Percentiles rank a stretch among this genome's conserved stretches.
These are phyloP conservation scores for Laticauda colubrina DNA, from an alignment of 2,113 vertebrate species.

Conservation along the genomic window DNA sequence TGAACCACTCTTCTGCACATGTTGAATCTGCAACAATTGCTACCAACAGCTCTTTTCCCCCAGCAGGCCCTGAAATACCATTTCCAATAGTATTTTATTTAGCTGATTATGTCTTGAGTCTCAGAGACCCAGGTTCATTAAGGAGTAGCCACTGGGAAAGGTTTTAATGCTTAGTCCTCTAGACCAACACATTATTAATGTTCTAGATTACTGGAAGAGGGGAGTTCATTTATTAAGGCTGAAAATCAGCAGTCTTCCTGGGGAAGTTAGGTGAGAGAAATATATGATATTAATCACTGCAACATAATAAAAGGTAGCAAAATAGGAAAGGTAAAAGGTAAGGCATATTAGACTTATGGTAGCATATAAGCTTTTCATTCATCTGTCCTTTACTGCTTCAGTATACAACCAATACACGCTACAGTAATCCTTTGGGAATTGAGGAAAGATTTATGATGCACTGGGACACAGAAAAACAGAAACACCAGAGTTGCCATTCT, in stretches of 20 bases:
- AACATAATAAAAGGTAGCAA: neutral
- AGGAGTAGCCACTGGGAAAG: neutral
- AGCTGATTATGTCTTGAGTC: neutral
- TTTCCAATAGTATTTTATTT: neutral
- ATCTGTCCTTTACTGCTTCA: neutral
- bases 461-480: neutral
- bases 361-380: neutral
- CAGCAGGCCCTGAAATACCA: neutral
- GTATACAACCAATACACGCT: neutral
- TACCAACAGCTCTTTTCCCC: neutral
- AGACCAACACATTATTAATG: neutral
- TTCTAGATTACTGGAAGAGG: constrained; percentile 2
- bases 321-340: neutral
- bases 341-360: neutral
- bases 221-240: neutral
- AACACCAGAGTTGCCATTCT: neutral
- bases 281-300: neutral
- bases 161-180: neutral
- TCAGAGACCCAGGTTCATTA: neutral
- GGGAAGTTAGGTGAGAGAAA: neutral
- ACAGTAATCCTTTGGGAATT: neutral
- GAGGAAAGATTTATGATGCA: neutral
- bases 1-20: neutral
- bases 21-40: neutral
- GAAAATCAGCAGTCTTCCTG: neutral